Percentiles rank a stretch among this genome's conserved stretches.
Evolutionary conservation across 2,888 invertebrate genomes (phyloP).

Genomic region (Aspidiotus rigidus): DNA sequence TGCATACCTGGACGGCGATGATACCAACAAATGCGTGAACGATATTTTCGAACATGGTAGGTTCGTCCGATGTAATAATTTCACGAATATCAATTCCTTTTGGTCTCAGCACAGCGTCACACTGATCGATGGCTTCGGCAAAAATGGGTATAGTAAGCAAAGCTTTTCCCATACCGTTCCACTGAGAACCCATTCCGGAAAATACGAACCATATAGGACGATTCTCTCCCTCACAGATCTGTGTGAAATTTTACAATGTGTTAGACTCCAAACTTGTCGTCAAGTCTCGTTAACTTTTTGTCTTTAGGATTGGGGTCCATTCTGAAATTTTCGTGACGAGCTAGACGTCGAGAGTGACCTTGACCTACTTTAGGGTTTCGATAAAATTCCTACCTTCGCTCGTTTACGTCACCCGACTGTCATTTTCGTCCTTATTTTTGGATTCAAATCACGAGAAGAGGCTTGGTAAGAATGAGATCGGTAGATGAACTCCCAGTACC

Average conservation of each 20-base stretch:
- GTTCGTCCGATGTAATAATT: conserved; percentile 53
- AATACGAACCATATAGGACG: conserved; percentile 58
- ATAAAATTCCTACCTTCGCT: too few species aligned
- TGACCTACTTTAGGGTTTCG: too few species aligned
- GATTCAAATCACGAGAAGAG: too few species aligned
- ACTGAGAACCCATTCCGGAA: conserved; percentile 70
- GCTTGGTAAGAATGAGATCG: too few species aligned
- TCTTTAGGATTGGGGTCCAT: too few species aligned
- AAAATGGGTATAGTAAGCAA: conserved; percentile 67
- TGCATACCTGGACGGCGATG: conserved; percentile 52
- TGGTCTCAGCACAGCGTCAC: conserved; percentile 53
- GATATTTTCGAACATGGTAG: conserved; percentile 57
- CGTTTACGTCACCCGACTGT: too few species aligned
- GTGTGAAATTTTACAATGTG: not conserved
- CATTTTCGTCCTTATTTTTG: too few species aligned
- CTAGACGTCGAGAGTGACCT: conserved; percentile 6
- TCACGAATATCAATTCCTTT: conserved; percentile 56
- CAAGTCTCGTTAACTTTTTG: too few species aligned
- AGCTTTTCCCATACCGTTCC: conserved; percentile 71
- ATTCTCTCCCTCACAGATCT: conserved; percentile 24
- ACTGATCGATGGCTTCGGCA: conserved; percentile 58
- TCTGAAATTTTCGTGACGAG: not conserved
- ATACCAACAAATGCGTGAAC: conserved; percentile 65
- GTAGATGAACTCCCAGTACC: too few species aligned
- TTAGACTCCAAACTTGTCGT: too few species aligned